These are phyloP conservation scores for Chydorus sphaericus DNA, from an alignment of 2,888 invertebrate species.

Conservation along the genomic window DNA sequence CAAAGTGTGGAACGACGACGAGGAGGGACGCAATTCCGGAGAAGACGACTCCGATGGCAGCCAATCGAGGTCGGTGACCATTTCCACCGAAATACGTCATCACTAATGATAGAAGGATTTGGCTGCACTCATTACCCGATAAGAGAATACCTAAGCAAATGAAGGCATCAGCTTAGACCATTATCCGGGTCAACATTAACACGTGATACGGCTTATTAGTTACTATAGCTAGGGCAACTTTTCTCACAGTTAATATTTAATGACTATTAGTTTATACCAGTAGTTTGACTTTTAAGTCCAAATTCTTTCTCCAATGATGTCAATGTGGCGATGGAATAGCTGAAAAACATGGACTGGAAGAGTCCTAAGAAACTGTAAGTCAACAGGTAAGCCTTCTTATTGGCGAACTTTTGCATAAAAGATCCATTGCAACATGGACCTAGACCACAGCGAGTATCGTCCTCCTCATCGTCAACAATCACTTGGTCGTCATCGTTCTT, in stretches of 20 bases:
- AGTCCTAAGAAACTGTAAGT: slow-evolving; percentile 51
- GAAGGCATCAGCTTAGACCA: no score
- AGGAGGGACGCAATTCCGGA: slow-evolving; percentile 49
- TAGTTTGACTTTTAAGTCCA: slow-evolving; percentile 53
- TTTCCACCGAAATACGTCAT: slow-evolving; percentile 53
- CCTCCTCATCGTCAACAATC: no score
- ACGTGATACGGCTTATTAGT: not conserved
- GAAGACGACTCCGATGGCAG: slow-evolving; percentile 48
- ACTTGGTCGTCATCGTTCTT: not conserved
- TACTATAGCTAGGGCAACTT: not conserved
- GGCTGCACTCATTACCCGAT: slow-evolving; percentile 58
- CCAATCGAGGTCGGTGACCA: slow-evolving; percentile 57
- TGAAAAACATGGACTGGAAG: slow-evolving; percentile 49
- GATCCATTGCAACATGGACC: slow-evolving; percentile 39
- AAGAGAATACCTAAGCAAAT: slow-evolving; percentile 44
- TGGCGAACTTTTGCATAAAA: slow-evolving; percentile 42
- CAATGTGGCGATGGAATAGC: slow-evolving; percentile 57
- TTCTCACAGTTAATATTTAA: not conserved
- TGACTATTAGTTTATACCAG: slow-evolving; percentile 32
- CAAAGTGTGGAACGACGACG: slow-evolving; percentile 48
- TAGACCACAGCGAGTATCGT: slow-evolving; percentile 49
- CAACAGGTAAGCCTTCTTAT: slow-evolving; percentile 42
- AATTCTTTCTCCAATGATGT: slow-evolving; percentile 57
- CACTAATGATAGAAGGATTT: slow-evolving; percentile 47
- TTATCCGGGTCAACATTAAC: not conserved